Base-by-base conservation (phyloP, 2,888 invertebrate species). In the Mycalesis mineus region DNA sequence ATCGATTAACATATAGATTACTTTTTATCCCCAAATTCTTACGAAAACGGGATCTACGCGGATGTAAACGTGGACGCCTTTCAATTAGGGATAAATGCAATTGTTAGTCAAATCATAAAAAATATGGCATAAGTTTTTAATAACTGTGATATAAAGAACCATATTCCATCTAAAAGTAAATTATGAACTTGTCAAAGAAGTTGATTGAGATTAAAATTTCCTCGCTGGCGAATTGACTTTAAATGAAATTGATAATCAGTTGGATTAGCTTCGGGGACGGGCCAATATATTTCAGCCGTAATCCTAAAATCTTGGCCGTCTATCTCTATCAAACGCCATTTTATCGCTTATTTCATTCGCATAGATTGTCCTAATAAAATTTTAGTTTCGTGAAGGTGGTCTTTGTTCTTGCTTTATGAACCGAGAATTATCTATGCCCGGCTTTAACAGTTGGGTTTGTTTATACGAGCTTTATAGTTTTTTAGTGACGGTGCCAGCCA, bases 391-490 rank as follows among this genome's bases (percentile, higher is more conserved):
- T 28, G 31, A 31, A 31, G 45, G 31, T 13, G 45, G 13, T 45
- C 45, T 45, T 45, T 45, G 47, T 47, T 47, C 47, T 33, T 31
- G 47, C 33, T 47, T 47, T 47, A 47, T 47, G 47, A 47, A 47
- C 33, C 47, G 47, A 47, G 31, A 31, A 47, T 47, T 47, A 15
- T 33, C 15, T 47, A 9, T 15, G 47, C 47, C 13, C 2, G 47
- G 15, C 15, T 33, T 47, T 47, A 9, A 28, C 28, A 45, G 31
- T 45, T 31, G 2, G 31, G 15, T 31, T 7, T 0, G 4, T 17
- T 22, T 15, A 11, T 47, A 33, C 15, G 31, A n/a, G n/a, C n/a
- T n/a, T n/a, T n/a, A n/a, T n/a, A n/a, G n/a, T n/a, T n/a, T n/a
- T n/a, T n/a, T n/a, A n/a, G n/a, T n/a, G n/a, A n/a, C n/a, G n/a